A percentile compares a stretch with the other conserved stretches of the same genome.
These are phyloP conservation scores for Manacus vitellinus DNA, from an alignment of 2,113 vertebrate genomes.

Conservation along the genomic window DNA sequence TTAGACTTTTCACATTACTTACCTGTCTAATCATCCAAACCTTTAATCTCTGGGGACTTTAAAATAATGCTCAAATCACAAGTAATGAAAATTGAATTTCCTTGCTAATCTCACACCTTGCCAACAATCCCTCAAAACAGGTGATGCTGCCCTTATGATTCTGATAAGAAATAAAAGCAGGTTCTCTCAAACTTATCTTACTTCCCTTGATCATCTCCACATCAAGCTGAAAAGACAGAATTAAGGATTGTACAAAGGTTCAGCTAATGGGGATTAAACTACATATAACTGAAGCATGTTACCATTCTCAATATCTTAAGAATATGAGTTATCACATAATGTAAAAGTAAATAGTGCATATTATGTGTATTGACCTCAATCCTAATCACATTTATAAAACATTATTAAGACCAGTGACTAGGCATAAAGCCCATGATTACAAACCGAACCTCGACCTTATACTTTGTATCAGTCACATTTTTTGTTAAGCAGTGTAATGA, in stretches of 20 bases:
- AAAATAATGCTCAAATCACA: neutral
- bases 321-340: neutral
- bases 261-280: neutral
- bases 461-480: neutral
- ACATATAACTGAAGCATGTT: neutral
- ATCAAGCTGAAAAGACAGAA: neutral
- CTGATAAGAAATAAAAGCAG: neutral
- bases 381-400: neutral
- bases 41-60: neutral
- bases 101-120: neutral
- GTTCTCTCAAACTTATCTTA: neutral
- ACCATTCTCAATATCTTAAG: neutral
- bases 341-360: neutral
- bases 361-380: neutral
- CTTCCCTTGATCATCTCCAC: neutral
- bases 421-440: neutral
- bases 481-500: neutral
- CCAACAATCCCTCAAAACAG: neutral
- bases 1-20: slow-evolving; percentile 11
- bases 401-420: neutral
- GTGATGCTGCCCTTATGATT: neutral
- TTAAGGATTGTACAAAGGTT: neutral
- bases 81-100: slow-evolving; percentile 7
- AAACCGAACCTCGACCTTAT: neutral
- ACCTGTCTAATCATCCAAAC: neutral